Conservation (phyloP, 2,888 invertebrate genomes). For the Matsumyia berberina region DNA sequence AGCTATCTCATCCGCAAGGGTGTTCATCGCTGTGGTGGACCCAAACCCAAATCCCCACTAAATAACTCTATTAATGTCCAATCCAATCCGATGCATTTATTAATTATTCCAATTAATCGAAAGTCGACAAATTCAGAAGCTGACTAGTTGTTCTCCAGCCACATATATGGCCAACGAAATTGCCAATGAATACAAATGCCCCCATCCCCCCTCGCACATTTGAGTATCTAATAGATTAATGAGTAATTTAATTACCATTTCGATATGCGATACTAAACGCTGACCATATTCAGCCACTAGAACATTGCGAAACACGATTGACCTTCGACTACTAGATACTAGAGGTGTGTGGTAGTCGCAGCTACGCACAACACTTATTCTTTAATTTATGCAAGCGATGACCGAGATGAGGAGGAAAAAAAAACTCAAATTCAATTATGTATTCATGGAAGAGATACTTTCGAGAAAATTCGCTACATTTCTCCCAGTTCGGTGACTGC, state of each 20-base stretch:
- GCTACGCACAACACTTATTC: conserved; percentile 8
- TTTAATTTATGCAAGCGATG: conserved; percentile 27
- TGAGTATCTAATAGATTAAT: conserved; percentile 1
- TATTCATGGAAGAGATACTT: conserved; percentile 24
- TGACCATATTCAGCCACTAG: conserved; percentile 17
- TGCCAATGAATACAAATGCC: neutral
- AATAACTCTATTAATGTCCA: conserved; percentile 12
- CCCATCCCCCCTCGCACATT: neutral
- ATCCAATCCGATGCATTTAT: conserved; percentile 15
- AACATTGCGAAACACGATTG: conserved; percentile 26
- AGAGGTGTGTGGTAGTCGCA: neutral
- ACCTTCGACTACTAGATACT: conserved; percentile 35
- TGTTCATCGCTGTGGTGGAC: neutral
- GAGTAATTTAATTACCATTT: conserved; percentile 34
- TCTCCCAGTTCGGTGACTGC: conserved; percentile 36
- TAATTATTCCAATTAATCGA: conserved; percentile 31
- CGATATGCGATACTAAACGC: conserved; percentile 11
- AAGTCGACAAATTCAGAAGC: conserved; percentile 41
- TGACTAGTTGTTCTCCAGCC: conserved; percentile 5
- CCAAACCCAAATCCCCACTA: neutral
- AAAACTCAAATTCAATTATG: conserved; percentile 16
- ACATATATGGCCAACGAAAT: conserved; percentile 1
- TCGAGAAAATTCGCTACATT: conserved; percentile 34
- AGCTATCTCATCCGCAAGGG: conserved; percentile 24
- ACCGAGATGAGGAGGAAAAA: conserved; percentile 21